Evolutionary conservation across 2,113 vertebrate species (phyloP).

Genomic region (Dendrocopos noguchii): DNA sequence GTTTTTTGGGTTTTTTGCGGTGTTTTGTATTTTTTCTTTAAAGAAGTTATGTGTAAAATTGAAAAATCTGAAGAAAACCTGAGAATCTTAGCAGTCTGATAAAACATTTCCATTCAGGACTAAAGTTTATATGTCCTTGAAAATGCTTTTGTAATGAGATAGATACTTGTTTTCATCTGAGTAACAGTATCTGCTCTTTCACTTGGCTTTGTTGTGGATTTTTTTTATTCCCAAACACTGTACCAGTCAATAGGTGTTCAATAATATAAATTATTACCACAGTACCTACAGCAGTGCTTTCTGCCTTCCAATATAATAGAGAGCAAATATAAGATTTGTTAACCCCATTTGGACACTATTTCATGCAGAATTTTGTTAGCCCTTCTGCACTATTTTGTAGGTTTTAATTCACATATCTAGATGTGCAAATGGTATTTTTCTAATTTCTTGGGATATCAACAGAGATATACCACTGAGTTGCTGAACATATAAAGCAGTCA

Average conservation of each 20-base stretch:
- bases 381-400: background rate
- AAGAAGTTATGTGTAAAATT: background rate
- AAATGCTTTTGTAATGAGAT: slow-evolving; percentile 58
- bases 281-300: background rate
- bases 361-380: background rate
- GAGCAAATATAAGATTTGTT: background rate
- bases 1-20: too few relatives aligned
- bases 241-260: slow-evolving; percentile 60
- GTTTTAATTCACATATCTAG: background rate
- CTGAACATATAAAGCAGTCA: background rate
- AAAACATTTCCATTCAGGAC: slow-evolving; percentile 19
- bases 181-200: slow-evolving; percentile 29
- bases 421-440: background rate
- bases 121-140: slow-evolving; percentile 43
- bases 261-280: slow-evolving; percentile 45
- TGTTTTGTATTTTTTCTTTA: background rate
- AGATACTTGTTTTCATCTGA: background rate
- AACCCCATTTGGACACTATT: background rate
- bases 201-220: slow-evolving; percentile 24
- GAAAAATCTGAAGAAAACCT: slow-evolving; percentile 23
- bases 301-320: background rate
- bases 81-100: background rate
- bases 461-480: background rate
- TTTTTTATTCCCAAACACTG: slow-evolving; percentile 46
- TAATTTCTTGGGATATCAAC: background rate